Evolutionary conservation across 2,888 invertebrate species (phyloP).

Genomic region (Ormyrus pomaceus): DNA sequence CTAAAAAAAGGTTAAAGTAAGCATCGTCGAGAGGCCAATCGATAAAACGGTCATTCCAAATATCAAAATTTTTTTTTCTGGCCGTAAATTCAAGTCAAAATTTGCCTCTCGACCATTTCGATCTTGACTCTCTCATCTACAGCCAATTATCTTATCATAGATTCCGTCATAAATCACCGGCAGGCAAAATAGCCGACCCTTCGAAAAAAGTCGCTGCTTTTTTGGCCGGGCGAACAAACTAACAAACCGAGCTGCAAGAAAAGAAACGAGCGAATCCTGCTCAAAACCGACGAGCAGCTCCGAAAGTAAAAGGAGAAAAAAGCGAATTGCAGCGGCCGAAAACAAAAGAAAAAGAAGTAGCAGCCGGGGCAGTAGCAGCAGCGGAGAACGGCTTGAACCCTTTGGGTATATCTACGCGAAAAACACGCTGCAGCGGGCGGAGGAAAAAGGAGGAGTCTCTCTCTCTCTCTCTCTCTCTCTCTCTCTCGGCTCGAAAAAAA

Average conservation of each 20-base stretch:
- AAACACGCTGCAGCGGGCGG: conserved; percentile 22
- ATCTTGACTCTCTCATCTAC: no score
- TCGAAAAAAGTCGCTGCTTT: no score
- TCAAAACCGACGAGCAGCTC: conserved; percentile 6
- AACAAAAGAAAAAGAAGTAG: conserved; percentile 2
- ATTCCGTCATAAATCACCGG: no score
- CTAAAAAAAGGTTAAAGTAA: no score
- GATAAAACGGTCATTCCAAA: no score
- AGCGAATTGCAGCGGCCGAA: neutral
- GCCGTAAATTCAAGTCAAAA: no score
- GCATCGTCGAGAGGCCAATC: no score
- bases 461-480: conserved; percentile 4
- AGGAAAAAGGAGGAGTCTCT: neutral
- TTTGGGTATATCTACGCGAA: conserved; percentile 15
- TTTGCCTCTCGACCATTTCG: no score
- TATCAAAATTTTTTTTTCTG: no score
- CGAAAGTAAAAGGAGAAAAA: neutral
- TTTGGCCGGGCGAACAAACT: neutral
- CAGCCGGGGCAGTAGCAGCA: neutral
- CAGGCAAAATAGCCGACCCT: no score
- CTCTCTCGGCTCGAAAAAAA: conserved; percentile 30
- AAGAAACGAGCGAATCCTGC: neutral
- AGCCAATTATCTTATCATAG: no score
- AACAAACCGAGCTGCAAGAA: neutral
- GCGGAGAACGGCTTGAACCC: neutral